Percentiles rank a stretch among this genome's conserved stretches.
Evolutionary conservation across 2,888 invertebrate species (phyloP).

Genomic region (Lasioglossum calceatum): DNA sequence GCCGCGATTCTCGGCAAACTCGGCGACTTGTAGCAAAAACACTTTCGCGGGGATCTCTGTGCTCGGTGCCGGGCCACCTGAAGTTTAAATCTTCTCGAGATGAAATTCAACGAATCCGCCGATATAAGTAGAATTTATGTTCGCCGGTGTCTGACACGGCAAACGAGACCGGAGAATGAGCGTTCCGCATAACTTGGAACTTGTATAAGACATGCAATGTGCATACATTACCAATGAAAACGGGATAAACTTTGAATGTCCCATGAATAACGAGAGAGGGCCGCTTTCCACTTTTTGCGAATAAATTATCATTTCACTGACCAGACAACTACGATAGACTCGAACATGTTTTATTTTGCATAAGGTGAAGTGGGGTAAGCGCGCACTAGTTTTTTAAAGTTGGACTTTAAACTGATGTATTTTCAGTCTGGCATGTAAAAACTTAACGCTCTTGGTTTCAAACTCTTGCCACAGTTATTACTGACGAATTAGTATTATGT

Average conservation of each 20-base stretch:
- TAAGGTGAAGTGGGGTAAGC: too few species aligned
- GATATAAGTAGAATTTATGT: conserved; percentile 62
- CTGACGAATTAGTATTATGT: too few species aligned
- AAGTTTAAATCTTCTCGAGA: conserved; percentile 62
- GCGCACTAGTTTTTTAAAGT: too few species aligned
- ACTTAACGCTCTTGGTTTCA: too few species aligned
- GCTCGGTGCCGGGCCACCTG: conserved; percentile 27
- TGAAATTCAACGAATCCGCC: conserved; percentile 47
- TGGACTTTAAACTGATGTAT: too few species aligned
- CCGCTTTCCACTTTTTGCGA: not conserved
- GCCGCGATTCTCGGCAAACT: conserved; percentile 28
- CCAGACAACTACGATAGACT: too few species aligned
- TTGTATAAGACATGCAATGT: not conserved
- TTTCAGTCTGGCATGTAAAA: too few species aligned
- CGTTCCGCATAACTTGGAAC: conserved; percentile 18
- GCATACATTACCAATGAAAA: conserved; percentile 4
- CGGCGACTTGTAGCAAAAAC: conserved; percentile 30
- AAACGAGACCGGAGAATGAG: conserved; percentile 15
- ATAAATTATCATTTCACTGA: not conserved
- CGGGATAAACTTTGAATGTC: not conserved
- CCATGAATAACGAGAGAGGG: not conserved
- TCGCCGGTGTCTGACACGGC: conserved; percentile 33
- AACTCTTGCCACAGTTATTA: too few species aligned
- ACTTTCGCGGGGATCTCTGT: conserved; percentile 41
- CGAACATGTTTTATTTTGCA: too few species aligned